phyloP scores from a whole-genome alignment of 2,113 vertebrate genomes.

The Nothocercus nigrocapillus region DNA sequence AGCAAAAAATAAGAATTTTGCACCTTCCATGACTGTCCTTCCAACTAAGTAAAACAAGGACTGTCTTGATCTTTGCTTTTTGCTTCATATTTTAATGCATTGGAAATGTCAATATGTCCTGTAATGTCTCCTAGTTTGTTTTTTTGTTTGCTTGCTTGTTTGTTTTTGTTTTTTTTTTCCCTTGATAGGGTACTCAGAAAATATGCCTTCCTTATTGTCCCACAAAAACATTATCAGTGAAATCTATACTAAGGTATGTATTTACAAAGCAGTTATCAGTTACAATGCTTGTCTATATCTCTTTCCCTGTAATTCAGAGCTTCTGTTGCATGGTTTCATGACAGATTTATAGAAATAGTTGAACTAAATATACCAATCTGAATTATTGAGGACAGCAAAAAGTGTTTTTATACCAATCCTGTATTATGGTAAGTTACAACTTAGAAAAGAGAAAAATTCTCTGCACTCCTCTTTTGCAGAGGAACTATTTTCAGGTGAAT shows the following conservation, averaged over 20 bases:
- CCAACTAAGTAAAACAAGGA: neutral
- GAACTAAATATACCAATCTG: neutral
- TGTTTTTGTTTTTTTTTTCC: neutral
- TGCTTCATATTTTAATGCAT: neutral
- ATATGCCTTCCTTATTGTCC: slow-evolving; percentile 98
- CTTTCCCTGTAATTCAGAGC: neutral
- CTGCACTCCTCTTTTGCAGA: neutral
- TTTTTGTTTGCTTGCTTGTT: no score
- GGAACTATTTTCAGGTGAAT: neutral
- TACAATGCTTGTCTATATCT: neutral
- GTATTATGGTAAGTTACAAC: neutral
- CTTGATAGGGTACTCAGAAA: slow-evolving; percentile 92
- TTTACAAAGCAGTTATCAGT: neutral
- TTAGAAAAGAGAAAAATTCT: neutral
- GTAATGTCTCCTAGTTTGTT: neutral
- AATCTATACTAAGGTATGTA: slow-evolving; percentile 97
- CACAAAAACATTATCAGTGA: slow-evolving; percentile 98
- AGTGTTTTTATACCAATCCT: neutral
- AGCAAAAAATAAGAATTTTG: neutral
- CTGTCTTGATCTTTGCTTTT: neutral
- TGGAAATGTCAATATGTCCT: neutral
- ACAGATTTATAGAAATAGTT: neutral
- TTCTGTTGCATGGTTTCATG: neutral
- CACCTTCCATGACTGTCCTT: neutral
- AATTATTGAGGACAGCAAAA: neutral